Conservation (phyloP, 2,888 invertebrate species). For the Euzetes globulus region DNA sequence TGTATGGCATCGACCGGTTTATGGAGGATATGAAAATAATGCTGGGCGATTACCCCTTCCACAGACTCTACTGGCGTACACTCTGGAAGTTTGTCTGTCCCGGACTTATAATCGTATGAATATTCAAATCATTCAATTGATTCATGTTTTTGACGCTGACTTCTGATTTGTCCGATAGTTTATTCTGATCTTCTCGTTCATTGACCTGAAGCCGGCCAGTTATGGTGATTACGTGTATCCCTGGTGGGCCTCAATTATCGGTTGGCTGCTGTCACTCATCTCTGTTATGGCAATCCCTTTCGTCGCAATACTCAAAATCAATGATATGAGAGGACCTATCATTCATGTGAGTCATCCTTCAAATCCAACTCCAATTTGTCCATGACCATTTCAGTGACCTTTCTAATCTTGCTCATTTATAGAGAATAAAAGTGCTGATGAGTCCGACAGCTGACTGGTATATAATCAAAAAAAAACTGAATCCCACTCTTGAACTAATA, state of each 20-base stretch:
- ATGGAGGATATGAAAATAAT: conserved; percentile 52
- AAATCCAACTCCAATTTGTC: neutral
- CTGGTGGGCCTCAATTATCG: conserved; percentile 60
- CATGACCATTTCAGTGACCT: too few species aligned
- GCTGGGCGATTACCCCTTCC: conserved; percentile 57
- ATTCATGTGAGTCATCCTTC: conserved; percentile 42
- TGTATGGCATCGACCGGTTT: conserved; percentile 55
- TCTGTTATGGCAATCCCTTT: conserved; percentile 63
- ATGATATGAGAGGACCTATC: conserved; percentile 44
- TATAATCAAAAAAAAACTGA: neutral
- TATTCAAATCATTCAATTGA: conserved; percentile 3
- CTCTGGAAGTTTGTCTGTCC: conserved; percentile 67
- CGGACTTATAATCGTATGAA: conserved; percentile 60
- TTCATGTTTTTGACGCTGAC: neutral
- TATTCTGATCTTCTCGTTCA: conserved; percentile 64
- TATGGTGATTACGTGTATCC: conserved; percentile 64
- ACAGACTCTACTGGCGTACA: conserved; percentile 61
- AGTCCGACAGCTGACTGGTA: conserved; percentile 35
- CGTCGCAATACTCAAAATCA: conserved; percentile 54
- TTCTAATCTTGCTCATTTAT: neutral
- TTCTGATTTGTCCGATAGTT: conserved; percentile 52
- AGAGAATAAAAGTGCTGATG: conserved; percentile 37
- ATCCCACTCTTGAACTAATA: conserved; percentile 14
- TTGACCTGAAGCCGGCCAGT: conserved; percentile 54
- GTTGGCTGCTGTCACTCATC: conserved; percentile 62